Conservation (phyloP, 2,888 invertebrate species). For the Lutraria lutraria region DNA sequence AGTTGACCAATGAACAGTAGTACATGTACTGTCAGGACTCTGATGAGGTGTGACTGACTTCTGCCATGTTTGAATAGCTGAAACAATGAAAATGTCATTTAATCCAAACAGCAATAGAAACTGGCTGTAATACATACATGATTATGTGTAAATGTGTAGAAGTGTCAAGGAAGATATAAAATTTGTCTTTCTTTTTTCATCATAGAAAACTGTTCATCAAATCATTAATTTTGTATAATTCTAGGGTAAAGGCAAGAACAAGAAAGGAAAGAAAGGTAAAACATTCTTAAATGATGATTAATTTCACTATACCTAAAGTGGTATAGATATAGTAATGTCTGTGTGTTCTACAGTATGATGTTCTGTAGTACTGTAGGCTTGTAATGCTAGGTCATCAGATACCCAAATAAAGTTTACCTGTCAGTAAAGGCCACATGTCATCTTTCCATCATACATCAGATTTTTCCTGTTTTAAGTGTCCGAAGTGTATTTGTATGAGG, state of each 20-base stretch:
- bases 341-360: too few relatives aligned
- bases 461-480: too few relatives aligned
- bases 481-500: too few relatives aligned
- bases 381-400: too few relatives aligned
- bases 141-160: neutral
- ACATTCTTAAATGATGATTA: neutral
- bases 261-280: conserved; percentile 57
- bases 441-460: neutral
- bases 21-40: neutral
- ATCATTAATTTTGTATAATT: conserved; percentile 26
- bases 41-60: too few relatives aligned
- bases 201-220: neutral
- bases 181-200: neutral
- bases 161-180: neutral
- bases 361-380: too few relatives aligned
- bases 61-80: too few relatives aligned
- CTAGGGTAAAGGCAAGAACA: conserved; percentile 41
- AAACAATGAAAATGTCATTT: too few relatives aligned
- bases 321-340: too few relatives aligned
- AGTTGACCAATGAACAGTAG: neutral
- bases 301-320: too few relatives aligned
- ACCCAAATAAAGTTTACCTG: too few relatives aligned
- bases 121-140: neutral
- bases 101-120: neutral
- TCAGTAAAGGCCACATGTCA: neutral